phyloP scores from a whole-genome alignment of 92 coral and sea anemone species.

The Porites lobata region DNA sequence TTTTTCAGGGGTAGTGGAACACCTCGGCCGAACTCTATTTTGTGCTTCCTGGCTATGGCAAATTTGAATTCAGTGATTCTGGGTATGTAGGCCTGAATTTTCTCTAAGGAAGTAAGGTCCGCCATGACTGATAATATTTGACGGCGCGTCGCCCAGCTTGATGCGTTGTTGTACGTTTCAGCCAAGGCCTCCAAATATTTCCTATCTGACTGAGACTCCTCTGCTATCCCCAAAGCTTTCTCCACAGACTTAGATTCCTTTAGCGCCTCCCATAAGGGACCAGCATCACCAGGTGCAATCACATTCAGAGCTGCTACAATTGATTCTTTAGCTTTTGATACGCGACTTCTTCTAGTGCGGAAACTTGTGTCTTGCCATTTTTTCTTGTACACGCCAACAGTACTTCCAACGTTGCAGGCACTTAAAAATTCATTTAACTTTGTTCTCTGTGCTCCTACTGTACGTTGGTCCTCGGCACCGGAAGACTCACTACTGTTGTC shows the following conservation, averaged over 20 bases:
- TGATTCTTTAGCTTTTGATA: conserved; percentile 39
- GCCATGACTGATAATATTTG: no score
- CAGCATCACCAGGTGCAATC: conserved; percentile 61
- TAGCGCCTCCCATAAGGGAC: conserved; percentile 15
- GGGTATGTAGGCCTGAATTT: no score
- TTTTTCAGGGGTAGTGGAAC: not conserved
- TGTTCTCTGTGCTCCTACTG: no score
- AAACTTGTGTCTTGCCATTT: conserved; percentile 58
- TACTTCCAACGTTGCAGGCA: conserved; percentile 22
- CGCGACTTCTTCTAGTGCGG: conserved; percentile 50
- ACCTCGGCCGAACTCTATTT: not conserved
- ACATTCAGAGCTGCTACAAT: conserved; percentile 65
- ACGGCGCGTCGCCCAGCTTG: no score
- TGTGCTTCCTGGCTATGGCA: not conserved
- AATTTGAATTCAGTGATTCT: no score
- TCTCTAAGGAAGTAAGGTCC: no score
- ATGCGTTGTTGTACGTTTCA: no score
- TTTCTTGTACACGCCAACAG: conserved; percentile 60
- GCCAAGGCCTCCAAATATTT: no score
- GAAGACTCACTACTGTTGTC: no score
- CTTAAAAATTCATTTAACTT: conserved; percentile 32
- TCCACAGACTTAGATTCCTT: not conserved
- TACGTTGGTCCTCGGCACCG: no score
- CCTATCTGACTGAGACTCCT: not conserved
- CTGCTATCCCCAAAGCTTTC: not conserved